These are phyloP conservation scores for Raillietiella orientalis DNA, from an alignment of 2,888 invertebrate genomes.

Conservation along the genomic window DNA sequence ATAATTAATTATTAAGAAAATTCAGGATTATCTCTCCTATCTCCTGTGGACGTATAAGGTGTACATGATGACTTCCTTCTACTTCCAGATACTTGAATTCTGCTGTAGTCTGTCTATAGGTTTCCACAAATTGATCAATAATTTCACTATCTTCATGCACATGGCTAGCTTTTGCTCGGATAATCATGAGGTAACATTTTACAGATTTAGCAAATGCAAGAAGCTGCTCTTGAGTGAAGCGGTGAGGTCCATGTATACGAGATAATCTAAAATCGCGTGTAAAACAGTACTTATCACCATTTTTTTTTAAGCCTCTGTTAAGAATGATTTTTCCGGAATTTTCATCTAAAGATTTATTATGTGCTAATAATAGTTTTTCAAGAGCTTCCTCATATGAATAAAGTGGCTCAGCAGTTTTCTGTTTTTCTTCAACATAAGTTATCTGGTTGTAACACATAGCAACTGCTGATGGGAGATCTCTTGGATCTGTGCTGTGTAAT, in stretches of 20 bases:
- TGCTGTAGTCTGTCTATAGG: slow-evolving; percentile 7
- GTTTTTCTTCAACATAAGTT: slow-evolving; percentile 11
- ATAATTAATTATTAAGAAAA: too few relatives aligned
- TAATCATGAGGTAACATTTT: neutral
- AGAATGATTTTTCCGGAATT: slow-evolving; percentile 4
- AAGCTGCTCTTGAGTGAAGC: neutral
- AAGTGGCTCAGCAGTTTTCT: slow-evolving; percentile 9
- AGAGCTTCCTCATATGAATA: slow-evolving; percentile 18
- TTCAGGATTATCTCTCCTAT: too few relatives aligned
- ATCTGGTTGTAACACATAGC: neutral
- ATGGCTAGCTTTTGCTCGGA: neutral
- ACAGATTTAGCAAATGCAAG: neutral
- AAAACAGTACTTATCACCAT: slow-evolving; percentile 1
- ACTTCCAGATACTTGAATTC: slow-evolving; percentile 7
- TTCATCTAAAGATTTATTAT: slow-evolving; percentile 9
- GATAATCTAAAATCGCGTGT: slow-evolving; percentile 2
- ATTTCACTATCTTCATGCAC: too few relatives aligned
- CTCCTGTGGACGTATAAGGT: slow-evolving; percentile 8
- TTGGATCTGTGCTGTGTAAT: slow-evolving; percentile 5
- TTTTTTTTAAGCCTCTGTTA: slow-evolving; percentile 1
- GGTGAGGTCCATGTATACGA: too few relatives aligned
- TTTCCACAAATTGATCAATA: too few relatives aligned
- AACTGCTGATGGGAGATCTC: neutral
- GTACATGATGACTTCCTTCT: slow-evolving; percentile 8
- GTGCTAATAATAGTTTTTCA: slow-evolving; percentile 8